Evolutionary conservation across 2,888 invertebrate species (phyloP).

Genomic region (Dryomyza anilis): DNA sequence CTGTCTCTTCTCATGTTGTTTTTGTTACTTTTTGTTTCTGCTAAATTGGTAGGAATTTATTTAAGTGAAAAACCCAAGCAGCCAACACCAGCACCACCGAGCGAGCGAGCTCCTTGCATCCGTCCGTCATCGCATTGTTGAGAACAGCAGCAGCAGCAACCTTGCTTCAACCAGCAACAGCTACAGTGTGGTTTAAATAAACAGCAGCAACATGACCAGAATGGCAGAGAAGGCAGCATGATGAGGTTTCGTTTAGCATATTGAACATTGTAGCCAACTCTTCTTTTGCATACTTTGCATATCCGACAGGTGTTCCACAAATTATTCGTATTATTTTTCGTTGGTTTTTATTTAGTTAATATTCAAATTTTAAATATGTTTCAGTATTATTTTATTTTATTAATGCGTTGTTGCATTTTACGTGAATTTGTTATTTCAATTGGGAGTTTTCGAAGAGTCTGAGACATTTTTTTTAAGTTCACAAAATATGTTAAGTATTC

Average conservation of each 20-base stretch:
- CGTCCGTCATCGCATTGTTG: too few relatives aligned
- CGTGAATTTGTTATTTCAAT: too few relatives aligned
- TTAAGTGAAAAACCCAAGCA: constrained; percentile 18
- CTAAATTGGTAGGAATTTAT: constrained; percentile 20
- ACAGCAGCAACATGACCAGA: too few relatives aligned
- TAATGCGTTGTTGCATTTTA: too few relatives aligned
- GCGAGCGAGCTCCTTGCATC: too few relatives aligned
- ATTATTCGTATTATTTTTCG: constrained; percentile 7
- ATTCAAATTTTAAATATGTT: background rate
- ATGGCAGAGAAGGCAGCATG: background rate
- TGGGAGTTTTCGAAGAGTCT: too few relatives aligned
- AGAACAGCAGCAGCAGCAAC: background rate
- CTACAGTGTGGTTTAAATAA: too few relatives aligned
- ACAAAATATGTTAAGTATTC: too few relatives aligned
- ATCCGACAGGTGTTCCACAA: constrained; percentile 16
- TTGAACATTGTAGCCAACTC: background rate
- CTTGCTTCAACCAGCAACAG: too few relatives aligned
- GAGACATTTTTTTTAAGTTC: too few relatives aligned
- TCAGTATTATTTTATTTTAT: background rate
- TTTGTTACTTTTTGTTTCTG: constrained; percentile 2
- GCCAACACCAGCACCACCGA: background rate
- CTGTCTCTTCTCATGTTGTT: background rate
- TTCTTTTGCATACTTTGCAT: background rate
- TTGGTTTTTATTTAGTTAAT: background rate
- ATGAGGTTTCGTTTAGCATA: constrained; percentile 6